phyloP scores from a whole-genome alignment of 1,140 invertebrate species.

The Caerostris extrusa region DNA sequence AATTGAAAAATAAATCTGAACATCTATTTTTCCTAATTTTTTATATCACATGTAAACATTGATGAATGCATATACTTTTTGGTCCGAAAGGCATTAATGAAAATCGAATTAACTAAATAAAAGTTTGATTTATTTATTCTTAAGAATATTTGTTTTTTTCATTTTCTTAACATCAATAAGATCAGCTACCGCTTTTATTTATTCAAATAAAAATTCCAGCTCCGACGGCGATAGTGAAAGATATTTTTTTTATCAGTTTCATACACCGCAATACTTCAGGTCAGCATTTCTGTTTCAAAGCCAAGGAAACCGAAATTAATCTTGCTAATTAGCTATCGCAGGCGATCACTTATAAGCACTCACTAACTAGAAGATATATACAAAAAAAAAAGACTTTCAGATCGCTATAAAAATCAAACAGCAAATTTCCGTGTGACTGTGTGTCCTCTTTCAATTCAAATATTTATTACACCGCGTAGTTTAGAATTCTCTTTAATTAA shows the following conservation, averaged over 20 bases:
- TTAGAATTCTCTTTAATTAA: background rate
- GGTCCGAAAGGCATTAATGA: background rate
- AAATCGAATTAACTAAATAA: background rate
- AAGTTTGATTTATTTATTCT: background rate
- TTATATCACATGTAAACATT: too few relatives aligned
- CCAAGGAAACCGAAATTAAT: background rate
- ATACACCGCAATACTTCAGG: background rate
- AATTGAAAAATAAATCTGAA: too few relatives aligned
- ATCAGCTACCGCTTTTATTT: background rate
- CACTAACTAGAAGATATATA: background rate
- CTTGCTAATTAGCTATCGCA: background rate
- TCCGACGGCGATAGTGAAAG: background rate
- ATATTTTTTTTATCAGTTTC: background rate
- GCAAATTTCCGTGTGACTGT: background rate
- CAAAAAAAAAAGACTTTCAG: background rate
- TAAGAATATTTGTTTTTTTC: background rate
- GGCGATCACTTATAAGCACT: background rate
- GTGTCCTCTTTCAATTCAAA: background rate
- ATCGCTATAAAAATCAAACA: conserved; percentile 11
- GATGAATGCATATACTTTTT: background rate
- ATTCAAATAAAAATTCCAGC: background rate
- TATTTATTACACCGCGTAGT: background rate
- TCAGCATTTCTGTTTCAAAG: background rate
- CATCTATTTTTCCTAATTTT: too few relatives aligned
- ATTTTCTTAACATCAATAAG: background rate